Evolutionary conservation across 2,888 invertebrate species (phyloP), one percentile per base, ranked within the genome.

Genomic region (Argyra leucocephala): DNA sequence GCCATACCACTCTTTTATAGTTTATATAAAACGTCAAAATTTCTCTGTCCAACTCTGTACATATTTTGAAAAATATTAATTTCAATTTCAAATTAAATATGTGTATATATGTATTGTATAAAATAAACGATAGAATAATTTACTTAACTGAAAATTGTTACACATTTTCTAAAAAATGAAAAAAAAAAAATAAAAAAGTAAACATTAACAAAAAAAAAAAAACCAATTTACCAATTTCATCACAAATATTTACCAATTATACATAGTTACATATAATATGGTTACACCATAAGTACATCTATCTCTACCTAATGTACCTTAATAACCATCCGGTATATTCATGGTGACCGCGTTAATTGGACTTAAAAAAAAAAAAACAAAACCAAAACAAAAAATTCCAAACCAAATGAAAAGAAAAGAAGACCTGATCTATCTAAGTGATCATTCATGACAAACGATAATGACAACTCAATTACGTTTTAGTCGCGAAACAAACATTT

Each of bases 181-280:
- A 37, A 37, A 48, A 48, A 1, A 48, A 48, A 48, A 48, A 48
- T n/a, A n/a, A n/a, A n/a, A n/a, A n/a, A n/a, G n/a, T n/a, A n/a
- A n/a, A n/a, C n/a, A n/a, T n/a, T n/a, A 48, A 48, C 12, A 48
- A 48, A 48, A 48, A 48, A 48, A 48, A 48, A 48, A 48, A 18
- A 48, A 15, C 15, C n/a, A n/a, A n/a, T n/a, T n/a, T n/a, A 48
- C 48, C 48, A 48, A 48, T 48, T 48, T 48, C 48, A 48, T 48
- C 48, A 48, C 48, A 48, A 48, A 48, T 48, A 48, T 48, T 48
- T 48, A 48, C 48, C 48, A 48, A 48, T 48, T 48, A 48, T 48
- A 48, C 48, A 2, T 48, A 48, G 48, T 48, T 48, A 48, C 48
- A 48, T 48, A n/a, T 48, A 18, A 48, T 3, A 31, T 7, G 26